Evolutionary conservation across 2,888 invertebrate species (phyloP).

Genomic region (Yponomeuta sedellus): DNA sequence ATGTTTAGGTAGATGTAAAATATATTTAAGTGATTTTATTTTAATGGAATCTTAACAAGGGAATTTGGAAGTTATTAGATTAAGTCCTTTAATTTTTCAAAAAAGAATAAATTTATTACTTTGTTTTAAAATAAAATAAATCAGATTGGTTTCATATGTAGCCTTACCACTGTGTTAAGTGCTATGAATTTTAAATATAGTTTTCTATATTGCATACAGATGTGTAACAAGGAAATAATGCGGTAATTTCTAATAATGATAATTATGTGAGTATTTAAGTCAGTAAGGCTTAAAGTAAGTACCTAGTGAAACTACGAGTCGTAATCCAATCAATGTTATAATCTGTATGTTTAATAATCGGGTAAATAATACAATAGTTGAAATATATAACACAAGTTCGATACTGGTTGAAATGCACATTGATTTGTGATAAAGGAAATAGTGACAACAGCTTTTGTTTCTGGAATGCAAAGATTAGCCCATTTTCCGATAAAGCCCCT

Average conservation of each 20-base stretch:
- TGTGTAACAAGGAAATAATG: background rate
- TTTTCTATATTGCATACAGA: constrained; percentile 2
- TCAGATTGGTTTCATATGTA: background rate
- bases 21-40: constrained; percentile 17
- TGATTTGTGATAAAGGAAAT: too few relatives aligned
- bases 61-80: constrained; percentile 33
- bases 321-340: too few relatives aligned
- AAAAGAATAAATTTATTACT: constrained; percentile 19
- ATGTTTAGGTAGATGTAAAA: constrained; percentile 10
- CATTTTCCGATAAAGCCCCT: too few relatives aligned
- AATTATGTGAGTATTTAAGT: background rate
- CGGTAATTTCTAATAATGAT: background rate
- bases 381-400: too few relatives aligned
- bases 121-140: constrained; percentile 13
- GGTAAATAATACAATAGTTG: too few relatives aligned
- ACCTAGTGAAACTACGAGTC: too few relatives aligned
- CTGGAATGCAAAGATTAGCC: too few relatives aligned
- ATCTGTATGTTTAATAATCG: too few relatives aligned
- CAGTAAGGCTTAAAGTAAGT: background rate
- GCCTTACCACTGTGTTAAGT: constrained; percentile 13
- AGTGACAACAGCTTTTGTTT: too few relatives aligned
- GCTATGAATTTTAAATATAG: constrained; percentile 16
- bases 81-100: constrained; percentile 29
- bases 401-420: too few relatives aligned
- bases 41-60: constrained; percentile 42